Evolutionary conservation across 1,140 invertebrate genomes (phyloP).

Genomic region (Littorina saxatilis): DNA sequence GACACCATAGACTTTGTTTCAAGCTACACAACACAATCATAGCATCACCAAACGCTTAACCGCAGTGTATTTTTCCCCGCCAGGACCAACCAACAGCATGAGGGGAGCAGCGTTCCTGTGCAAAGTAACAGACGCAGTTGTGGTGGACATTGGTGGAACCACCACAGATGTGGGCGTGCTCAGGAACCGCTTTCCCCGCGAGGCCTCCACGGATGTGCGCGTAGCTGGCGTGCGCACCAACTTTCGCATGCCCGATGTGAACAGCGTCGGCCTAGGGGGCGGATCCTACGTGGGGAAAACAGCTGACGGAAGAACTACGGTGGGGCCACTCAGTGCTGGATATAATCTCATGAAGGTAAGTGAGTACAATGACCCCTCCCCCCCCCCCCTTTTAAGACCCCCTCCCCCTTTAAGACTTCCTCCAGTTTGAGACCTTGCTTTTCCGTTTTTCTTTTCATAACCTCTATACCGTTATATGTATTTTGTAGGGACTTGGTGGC

Average conservation of each 20-base stretch:
- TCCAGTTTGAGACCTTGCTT: too few species aligned
- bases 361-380: too few species aligned
- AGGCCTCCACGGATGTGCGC: constrained; percentile 63
- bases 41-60: too few species aligned
- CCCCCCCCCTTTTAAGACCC: too few species aligned
- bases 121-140: constrained; percentile 62
- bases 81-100: constrained; percentile 72
- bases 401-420: too few species aligned
- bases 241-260: constrained; percentile 71
- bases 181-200: constrained; percentile 65
- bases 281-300: constrained; percentile 63
- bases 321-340: constrained; percentile 70
- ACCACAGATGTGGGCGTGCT: constrained; percentile 69
- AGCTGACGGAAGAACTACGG: constrained; percentile 13
- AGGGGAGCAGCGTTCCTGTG: constrained; percentile 70
- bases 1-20: too few species aligned
- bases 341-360: constrained; percentile 49
- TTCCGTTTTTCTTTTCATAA: too few species aligned
- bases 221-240: constrained; percentile 67
- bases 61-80: too few species aligned
- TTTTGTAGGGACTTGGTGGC: too few species aligned
- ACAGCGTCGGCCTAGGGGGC: constrained; percentile 71
- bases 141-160: constrained; percentile 73
- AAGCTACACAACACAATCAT: too few species aligned
- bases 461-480: too few species aligned